phyloP scores from a whole-genome alignment of 2,797 vertebrate species.

The Helicolenus hilgendorfi region DNA sequence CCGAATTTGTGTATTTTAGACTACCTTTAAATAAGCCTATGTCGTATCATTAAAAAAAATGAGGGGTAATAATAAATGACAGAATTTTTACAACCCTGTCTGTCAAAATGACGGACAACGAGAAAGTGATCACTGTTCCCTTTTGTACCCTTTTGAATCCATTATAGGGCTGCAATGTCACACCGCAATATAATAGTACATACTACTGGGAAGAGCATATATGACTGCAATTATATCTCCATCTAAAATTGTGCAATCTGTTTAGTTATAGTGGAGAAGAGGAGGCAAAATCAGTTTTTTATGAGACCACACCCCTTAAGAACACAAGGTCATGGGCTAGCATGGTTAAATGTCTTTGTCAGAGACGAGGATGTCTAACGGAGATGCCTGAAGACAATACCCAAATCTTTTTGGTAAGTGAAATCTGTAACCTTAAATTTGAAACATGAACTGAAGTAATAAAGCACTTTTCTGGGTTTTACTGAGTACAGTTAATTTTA shows the following conservation, averaged over 20 bases:
- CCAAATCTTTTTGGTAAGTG: not conserved
- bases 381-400: not conserved
- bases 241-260: not conserved
- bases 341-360: not conserved
- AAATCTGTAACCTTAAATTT: not conserved
- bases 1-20: too few species aligned
- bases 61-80: too few species aligned
- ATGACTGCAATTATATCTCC: not conserved
- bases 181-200: not conserved
- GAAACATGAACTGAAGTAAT: not conserved
- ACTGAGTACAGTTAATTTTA: not conserved
- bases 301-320: not conserved
- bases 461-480: not conserved
- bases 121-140: not conserved
- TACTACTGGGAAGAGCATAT: not conserved
- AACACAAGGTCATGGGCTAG: not conserved
- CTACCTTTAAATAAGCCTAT: too few species aligned
- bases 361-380: not conserved
- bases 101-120: too few species aligned
- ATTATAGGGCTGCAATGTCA: not conserved
- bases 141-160: not conserved
- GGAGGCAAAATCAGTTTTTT: not conserved
- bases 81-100: too few species aligned
- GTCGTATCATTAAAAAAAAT: too few species aligned
- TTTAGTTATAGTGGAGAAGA: not conserved